Conservation (phyloP, 2,888 invertebrate genomes). For the Ernsta delagoae region DNA sequence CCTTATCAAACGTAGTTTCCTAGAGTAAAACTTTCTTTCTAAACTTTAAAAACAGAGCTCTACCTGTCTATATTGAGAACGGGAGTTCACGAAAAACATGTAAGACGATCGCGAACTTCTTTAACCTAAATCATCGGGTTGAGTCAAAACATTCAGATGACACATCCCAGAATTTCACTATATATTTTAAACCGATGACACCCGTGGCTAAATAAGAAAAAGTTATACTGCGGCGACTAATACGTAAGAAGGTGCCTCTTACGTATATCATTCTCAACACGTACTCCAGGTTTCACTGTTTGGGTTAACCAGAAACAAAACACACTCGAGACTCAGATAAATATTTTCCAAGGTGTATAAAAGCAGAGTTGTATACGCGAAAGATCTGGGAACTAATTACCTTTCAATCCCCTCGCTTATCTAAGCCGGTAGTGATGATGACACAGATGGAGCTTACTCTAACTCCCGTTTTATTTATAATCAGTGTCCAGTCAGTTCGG, state of each 20-base stretch:
- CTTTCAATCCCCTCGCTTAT: slow-evolving; percentile 30
- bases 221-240: slow-evolving; percentile 1
- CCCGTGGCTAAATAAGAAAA: slow-evolving; percentile 18
- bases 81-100: not conserved
- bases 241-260: slow-evolving; percentile 4
- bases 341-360: not conserved
- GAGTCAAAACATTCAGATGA: slow-evolving; percentile 26
- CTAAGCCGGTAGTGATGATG: slow-evolving; percentile 54
- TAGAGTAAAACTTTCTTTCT: no score
- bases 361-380: not conserved
- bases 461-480: slow-evolving; percentile 76
- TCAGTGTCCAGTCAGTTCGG: slow-evolving; percentile 70
- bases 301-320: slow-evolving; percentile 7
- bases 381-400: slow-evolving; percentile 17
- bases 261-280: not conserved
- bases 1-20: no score
- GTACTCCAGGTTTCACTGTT: not conserved
- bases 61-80: not conserved
- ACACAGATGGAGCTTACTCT: slow-evolving; percentile 55
- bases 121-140: slow-evolving; percentile 16
- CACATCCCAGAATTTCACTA: slow-evolving; percentile 27
- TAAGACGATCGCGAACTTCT: slow-evolving; percentile 13
- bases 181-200: slow-evolving; percentile 28
- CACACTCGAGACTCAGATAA: not conserved
- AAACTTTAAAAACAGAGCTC: no score